Conservation (phyloP, 2,888 invertebrate genomes). For the Melanotus villosus region DNA sequence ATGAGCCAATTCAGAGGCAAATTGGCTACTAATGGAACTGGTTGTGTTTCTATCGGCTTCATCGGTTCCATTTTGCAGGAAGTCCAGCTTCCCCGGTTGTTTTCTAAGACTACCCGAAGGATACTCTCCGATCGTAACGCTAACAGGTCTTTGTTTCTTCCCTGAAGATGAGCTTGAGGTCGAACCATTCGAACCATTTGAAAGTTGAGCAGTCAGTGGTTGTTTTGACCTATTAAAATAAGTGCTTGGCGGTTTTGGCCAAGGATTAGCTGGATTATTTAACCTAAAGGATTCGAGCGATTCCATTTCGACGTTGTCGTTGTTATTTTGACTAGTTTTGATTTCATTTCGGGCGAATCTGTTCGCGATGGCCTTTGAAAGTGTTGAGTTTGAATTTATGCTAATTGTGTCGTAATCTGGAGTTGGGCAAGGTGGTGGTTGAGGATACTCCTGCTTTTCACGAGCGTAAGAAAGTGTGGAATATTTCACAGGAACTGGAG, state of each 20-base stretch:
- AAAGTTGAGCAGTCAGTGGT: conserved; percentile 54
- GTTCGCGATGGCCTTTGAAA: conserved; percentile 53
- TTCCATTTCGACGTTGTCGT: conserved; percentile 80
- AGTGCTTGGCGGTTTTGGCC: conserved; percentile 78
- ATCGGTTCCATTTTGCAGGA: conserved; percentile 71
- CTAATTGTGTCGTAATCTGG: conserved; percentile 72
- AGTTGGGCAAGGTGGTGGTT: conserved; percentile 70
- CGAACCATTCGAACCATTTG: conserved; percentile 59
- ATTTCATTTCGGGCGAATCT: conserved; percentile 43
- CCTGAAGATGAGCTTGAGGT: conserved; percentile 64
- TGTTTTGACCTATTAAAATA: conserved; percentile 74
- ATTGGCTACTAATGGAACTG: conserved; percentile 74
- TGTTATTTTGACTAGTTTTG: conserved; percentile 54
- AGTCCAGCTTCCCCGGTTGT: conserved; percentile 81
- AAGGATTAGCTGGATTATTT: conserved; percentile 74
- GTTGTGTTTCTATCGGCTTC: conserved; percentile 56
- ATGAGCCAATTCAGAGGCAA: conserved; percentile 82
- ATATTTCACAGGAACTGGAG: conserved; percentile 63
- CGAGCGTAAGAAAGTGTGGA: conserved; percentile 61
- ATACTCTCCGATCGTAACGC: conserved; percentile 81
- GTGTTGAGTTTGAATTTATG: conserved; percentile 60
- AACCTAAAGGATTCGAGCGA: conserved; percentile 83
- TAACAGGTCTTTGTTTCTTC: conserved; percentile 74
- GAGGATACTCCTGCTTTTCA: conserved; percentile 46
- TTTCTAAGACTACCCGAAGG: conserved; percentile 72